phyloP scores from a whole-genome alignment of 1,140 invertebrate species.

The Leptinotarsa lineolata region DNA sequence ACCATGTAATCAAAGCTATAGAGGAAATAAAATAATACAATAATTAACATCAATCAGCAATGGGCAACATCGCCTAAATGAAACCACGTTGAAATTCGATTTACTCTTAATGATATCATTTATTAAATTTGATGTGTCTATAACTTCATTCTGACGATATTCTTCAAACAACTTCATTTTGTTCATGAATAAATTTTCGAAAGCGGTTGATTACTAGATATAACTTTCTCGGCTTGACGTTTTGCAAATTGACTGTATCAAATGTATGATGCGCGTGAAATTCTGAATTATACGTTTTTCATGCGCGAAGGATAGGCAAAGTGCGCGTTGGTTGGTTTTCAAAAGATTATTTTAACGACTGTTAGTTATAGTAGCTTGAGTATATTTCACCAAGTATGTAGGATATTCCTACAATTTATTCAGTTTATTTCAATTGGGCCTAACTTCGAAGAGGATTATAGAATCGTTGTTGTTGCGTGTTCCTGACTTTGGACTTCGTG shows the following conservation, averaged over 20 bases:
- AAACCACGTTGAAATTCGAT: neutral
- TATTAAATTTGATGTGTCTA: neutral
- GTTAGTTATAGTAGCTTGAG: too few species aligned
- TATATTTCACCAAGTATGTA: too few species aligned
- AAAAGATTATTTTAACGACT: too few species aligned
- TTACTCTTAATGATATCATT: conserved; percentile 3
- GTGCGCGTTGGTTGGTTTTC: too few species aligned
- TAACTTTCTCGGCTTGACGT: conserved; percentile 4
- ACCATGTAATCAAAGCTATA: neutral
- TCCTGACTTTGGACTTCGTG: too few species aligned
- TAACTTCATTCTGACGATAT: neutral
- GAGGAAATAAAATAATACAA: neutral
- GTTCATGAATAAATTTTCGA: neutral
- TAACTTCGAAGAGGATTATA: too few species aligned
- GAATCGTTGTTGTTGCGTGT: too few species aligned
- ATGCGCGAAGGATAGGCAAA: too few species aligned
- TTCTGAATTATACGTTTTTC: neutral
- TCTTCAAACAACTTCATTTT: neutral
- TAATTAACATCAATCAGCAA: neutral
- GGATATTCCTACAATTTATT: too few species aligned
- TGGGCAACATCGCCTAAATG: neutral
- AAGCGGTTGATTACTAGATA: neutral
- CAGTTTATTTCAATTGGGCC: too few species aligned
- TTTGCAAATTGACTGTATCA: conserved; percentile 1
- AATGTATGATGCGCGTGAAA: conserved; percentile 1